Conservation (phyloP, 2,888 invertebrate genomes). For the Dryobota labecula region DNA sequence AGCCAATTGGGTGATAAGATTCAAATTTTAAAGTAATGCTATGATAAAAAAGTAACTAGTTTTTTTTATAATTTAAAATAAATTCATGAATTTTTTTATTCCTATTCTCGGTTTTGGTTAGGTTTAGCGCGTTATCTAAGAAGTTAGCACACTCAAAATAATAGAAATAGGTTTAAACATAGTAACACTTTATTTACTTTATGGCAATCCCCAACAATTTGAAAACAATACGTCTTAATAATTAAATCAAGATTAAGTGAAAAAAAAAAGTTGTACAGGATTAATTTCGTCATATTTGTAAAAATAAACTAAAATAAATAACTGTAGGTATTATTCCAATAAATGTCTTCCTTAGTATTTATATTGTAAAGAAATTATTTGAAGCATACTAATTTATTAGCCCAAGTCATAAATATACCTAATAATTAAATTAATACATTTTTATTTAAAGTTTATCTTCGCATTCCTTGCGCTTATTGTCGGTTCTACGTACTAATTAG, state of each 20-base stretch:
- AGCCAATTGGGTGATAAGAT: no score
- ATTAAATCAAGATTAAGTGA: background rate
- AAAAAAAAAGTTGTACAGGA: slow-evolving; percentile 6
- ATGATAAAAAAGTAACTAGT: no score
- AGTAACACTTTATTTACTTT: background rate
- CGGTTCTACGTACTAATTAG: background rate
- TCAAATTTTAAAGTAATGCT: background rate
- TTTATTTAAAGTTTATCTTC: slow-evolving; percentile 2
- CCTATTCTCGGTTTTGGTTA: background rate
- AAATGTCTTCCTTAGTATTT: slow-evolving; percentile 78
- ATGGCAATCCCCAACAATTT: background rate
- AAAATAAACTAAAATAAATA: slow-evolving; percentile 39
- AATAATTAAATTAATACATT: slow-evolving; percentile 6
- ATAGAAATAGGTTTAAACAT: background rate
- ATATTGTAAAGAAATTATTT: slow-evolving; percentile 52
- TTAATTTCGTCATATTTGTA: slow-evolving; percentile 34
- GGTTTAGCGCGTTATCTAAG: background rate
- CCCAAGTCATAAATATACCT: slow-evolving; percentile 8
- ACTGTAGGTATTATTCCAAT: slow-evolving; percentile 59
- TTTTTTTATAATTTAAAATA: background rate
- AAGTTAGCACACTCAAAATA: background rate
- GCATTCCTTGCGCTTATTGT: background rate
- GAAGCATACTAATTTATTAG: slow-evolving; percentile 26
- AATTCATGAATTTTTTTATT: background rate
- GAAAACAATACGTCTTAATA: slow-evolving; percentile 16